A percentile compares a stretch with the other conserved stretches of the same genome.
Conservation (phyloP, 2,888 invertebrate genomes). For the Antheraea yamamai region DNA sequence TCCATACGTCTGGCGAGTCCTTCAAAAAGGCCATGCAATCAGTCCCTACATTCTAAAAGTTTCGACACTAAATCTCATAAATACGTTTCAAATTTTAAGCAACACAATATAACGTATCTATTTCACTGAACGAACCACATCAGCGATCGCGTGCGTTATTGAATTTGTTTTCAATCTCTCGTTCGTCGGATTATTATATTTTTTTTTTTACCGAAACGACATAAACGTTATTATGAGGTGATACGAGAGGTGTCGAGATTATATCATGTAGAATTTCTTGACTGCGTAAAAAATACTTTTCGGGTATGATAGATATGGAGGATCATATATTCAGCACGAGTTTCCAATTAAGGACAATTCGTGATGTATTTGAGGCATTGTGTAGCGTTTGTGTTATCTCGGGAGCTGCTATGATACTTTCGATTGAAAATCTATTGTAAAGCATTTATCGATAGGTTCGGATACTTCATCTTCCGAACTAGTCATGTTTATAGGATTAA, state of each 20-base stretch:
- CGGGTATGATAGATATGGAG: not conserved
- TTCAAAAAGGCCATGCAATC: too few species aligned
- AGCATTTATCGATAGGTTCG: too few species aligned
- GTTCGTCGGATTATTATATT: constrained; percentile 40
- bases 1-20: too few species aligned
- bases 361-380: not conserved
- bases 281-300: not conserved
- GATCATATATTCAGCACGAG: not conserved
- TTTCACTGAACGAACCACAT: constrained; percentile 16
- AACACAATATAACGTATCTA: not conserved
- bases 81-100: not conserved
- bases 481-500: too few species aligned
- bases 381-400: too few species aligned
- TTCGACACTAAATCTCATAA: not conserved
- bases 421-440: too few species aligned
- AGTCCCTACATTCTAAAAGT: too few species aligned
- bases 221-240: constrained; percentile 18
- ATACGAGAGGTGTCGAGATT: constrained; percentile 4
- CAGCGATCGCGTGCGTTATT: constrained; percentile 39
- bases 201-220: constrained; percentile 24
- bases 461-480: too few species aligned
- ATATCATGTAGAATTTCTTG: constrained; percentile 18
- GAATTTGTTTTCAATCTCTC: constrained; percentile 49
- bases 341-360: not conserved
- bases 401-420: too few species aligned